Conservation (phyloP, 2,888 invertebrate genomes). For the Euproctis similis region DNA sequence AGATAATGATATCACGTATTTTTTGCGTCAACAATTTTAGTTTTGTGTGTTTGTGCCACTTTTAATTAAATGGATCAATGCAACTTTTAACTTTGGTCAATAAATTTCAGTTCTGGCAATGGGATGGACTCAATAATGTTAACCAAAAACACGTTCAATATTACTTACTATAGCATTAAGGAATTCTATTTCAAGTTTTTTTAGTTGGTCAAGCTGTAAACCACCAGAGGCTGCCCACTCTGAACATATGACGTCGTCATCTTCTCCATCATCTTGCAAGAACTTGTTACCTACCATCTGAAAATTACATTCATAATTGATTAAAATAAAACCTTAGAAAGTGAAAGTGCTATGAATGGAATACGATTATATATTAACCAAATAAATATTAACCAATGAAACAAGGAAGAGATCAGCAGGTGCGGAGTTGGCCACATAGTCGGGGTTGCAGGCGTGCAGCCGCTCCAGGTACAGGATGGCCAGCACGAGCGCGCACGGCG, state of each 20-base stretch:
- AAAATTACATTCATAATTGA: too few relatives aligned
- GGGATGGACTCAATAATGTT: too few relatives aligned
- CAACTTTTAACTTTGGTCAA: too few relatives aligned
- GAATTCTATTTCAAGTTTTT: constrained; percentile 90
- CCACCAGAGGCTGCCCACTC: constrained; percentile 95
- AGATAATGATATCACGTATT: too few relatives aligned
- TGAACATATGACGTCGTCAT: constrained; percentile 91
- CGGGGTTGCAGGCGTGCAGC: constrained; percentile 85
- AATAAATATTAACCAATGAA: constrained; percentile 82
- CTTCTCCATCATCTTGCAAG: constrained; percentile 93
- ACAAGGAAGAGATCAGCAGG: constrained; percentile 96
- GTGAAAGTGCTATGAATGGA: too few relatives aligned
- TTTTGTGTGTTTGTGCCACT: too few relatives aligned
- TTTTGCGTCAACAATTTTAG: too few relatives aligned
- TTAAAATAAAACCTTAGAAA: too few relatives aligned
- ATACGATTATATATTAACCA: too few relatives aligned
- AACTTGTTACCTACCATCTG: constrained; percentile 98
- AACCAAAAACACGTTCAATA: neutral
- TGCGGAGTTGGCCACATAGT: constrained; percentile 87
- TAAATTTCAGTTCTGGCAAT: too few relatives aligned
- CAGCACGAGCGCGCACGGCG: constrained; percentile 94
- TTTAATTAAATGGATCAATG: too few relatives aligned
- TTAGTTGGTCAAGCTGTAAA: constrained; percentile 84
- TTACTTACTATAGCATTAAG: constrained; percentile 89
- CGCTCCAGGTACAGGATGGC: constrained; percentile 96